Base-by-base conservation (phyloP, 2,113 vertebrate species). In the Gambusia affinis region DNA sequence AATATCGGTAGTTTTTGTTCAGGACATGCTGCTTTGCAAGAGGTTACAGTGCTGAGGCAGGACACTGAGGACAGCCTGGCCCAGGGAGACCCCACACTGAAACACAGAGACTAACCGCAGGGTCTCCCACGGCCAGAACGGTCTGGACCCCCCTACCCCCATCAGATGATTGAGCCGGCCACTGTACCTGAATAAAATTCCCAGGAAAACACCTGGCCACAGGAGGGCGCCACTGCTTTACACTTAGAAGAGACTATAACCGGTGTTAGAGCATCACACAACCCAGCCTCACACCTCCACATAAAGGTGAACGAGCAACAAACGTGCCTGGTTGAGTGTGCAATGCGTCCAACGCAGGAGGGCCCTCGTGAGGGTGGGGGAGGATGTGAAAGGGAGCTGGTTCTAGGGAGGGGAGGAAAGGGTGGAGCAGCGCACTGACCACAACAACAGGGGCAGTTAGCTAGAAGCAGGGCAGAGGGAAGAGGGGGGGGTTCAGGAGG, bases 141-240 rank as follows among this genome's bases (percentile, higher is more conserved):
- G 85, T 71, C 88, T 76, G 77, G 66, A 71, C 64, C 74, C 79
- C 67, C 72, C 73, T 60, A 64, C 72, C 73, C 72, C 72, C 65
- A 37, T 84, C 85, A 88, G 86, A 88, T 75, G 84, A 89, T 89
- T 84, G 82, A 93, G 88, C 86, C 76, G 92, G 87, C 79, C 84
- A 94, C 93, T 91, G 91, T 94, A 94, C 94, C 94, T 94, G 93
- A 94, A 87, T 94, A 94, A 94, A 94, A 95, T 85, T 95, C 94
- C 94, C 94, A 95, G 94, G 94, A 95, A 94, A 95, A 95, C 88
- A 95, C 94, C 89, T 95, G 94, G 87, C 94, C 94, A 94, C 94
- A 95, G 94, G 94, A 95, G 85, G 94, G 94, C 90, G 91, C 91
- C 92, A 94, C 92, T 86, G 92, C 93, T 92, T 95, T 95, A 95